Conservation (phyloP, 2,888 invertebrate species). For the Macrosiphum euphorbiae region DNA sequence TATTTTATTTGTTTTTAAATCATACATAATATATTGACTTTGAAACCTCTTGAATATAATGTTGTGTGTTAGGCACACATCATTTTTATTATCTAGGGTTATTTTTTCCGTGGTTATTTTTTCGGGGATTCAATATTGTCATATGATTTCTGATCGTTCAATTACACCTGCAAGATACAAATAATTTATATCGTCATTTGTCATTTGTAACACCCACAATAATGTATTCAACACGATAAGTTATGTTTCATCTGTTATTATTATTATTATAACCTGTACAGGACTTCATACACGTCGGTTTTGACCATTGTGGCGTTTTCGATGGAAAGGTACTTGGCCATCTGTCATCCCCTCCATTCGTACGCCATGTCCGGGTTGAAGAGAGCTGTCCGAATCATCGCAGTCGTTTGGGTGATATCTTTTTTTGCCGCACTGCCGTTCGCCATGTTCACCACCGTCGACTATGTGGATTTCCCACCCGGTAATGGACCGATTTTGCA, state of each 20-base stretch:
- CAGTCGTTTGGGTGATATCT: constrained; percentile 82
- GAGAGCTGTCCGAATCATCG: constrained; percentile 84
- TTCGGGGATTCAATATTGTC: not conserved
- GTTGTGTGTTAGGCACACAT: not conserved
- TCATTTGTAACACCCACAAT: not conserved
- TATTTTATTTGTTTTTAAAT: no score
- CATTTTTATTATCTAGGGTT: no score
- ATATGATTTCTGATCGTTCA: not conserved
- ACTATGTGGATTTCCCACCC: constrained; percentile 81
- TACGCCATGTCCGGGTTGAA: constrained; percentile 87
- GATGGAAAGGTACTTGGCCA: constrained; percentile 89
- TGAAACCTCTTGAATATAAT: not conserved
- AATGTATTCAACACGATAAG: not conserved
- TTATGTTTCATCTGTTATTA: not conserved
- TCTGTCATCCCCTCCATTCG: constrained; percentile 88
- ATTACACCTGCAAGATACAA: not conserved
- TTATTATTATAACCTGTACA: constrained; percentile 69
- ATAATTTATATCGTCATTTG: not conserved
- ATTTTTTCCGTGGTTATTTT: no score
- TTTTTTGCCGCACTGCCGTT: constrained; percentile 84
- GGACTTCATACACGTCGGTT: constrained; percentile 91
- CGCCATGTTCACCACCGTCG: constrained; percentile 80
- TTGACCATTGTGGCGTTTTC: constrained; percentile 93
- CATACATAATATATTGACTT: no score
- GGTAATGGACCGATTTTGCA: constrained; percentile 70